Evolutionary conservation across 2,797 vertebrate genomes (phyloP), one percentile per base, ranked within the genome.

Genomic region (Gadopsis marmoratus): DNA sequence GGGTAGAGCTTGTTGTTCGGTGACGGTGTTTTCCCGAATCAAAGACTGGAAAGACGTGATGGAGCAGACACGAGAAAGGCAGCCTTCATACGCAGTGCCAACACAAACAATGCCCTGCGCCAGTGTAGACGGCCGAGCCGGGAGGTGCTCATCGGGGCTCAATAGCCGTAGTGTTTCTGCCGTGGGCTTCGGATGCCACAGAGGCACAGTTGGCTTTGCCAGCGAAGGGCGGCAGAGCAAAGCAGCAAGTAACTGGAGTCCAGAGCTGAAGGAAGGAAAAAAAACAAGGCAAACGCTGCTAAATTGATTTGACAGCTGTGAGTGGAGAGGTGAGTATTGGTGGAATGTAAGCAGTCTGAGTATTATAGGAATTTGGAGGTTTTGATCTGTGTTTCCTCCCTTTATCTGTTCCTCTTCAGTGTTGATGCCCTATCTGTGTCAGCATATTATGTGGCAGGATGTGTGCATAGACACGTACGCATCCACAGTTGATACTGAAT

Each of bases 81-180:
- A 19, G 82, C 78, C 88, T 91, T 91, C 87, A 81, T 86, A 43
- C 33, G 51, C 66, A 0, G 43, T 78, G 94, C 93, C 93, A 94
- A 86, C 83, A 66, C 87, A 93, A 94, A 94, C 90, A 92, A 82
- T 84, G 81, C 73, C 70, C 81, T 55, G 71, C 82, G 85, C 87
- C 91, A 89, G 85, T 23, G 85, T 70, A 71, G 86, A 84, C 68
- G 75, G 81, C 84, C 8, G 63, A 68, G 80, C 77, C 50, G 84
- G 84, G 89, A 90, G 86, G 78, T 58, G 73, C 89, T 87, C 84
- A 53, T 84, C 17, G 1, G 51, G 67, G 41, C 85, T 94, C 83
- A 94, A 89, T 90, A 80, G 87, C 74, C 3, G 56, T 43, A 84
- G 82, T 93, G 92, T 93, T 79, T 87, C 58, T 76, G 71, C 69